phyloP scores from a whole-genome alignment of 2,797 vertebrate genomes.

The Anguilla anguilla region DNA sequence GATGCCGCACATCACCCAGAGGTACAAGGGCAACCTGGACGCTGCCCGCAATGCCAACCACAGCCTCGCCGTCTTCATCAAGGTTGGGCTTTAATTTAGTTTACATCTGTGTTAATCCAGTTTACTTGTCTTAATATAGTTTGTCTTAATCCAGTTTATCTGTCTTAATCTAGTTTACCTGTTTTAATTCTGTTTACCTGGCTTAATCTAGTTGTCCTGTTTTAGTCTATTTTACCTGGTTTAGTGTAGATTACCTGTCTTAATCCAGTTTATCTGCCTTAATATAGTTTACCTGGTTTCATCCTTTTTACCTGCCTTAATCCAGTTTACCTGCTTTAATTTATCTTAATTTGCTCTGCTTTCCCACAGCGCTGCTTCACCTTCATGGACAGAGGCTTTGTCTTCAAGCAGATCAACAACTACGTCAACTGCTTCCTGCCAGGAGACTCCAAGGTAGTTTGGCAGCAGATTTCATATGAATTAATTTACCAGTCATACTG shows the following conservation, averaged over 20 bases:
- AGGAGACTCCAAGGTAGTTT: constrained; percentile 90
- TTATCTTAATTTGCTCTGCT: neutral
- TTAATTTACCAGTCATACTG: neutral
- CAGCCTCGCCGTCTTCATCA: constrained; percentile 94
- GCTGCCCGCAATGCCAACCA: constrained; percentile 96
- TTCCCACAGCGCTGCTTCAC: constrained; percentile 89
- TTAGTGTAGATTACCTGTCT: neutral
- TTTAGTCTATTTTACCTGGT: neutral
- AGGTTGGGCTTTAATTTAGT: constrained; percentile 67
- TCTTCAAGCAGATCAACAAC: constrained; percentile 98
- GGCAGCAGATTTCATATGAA: neutral
- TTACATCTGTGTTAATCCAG: neutral
- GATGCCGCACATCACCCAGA: constrained; percentile 97
- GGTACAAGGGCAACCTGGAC: constrained; percentile 95
- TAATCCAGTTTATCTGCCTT: neutral
- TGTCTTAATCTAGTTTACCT: neutral
- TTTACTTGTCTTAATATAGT: neutral
- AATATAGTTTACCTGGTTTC: neutral
- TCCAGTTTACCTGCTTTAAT: neutral
- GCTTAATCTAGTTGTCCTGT: neutral
- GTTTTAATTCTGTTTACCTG: neutral
- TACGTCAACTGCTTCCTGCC: constrained; percentile 95
- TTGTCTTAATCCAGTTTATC: neutral
- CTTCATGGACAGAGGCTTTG: constrained; percentile 95
- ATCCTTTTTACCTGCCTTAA: neutral